phyloP scores from a whole-genome alignment of 2,888 invertebrate species.

The Phanerotoma sp. region DNA sequence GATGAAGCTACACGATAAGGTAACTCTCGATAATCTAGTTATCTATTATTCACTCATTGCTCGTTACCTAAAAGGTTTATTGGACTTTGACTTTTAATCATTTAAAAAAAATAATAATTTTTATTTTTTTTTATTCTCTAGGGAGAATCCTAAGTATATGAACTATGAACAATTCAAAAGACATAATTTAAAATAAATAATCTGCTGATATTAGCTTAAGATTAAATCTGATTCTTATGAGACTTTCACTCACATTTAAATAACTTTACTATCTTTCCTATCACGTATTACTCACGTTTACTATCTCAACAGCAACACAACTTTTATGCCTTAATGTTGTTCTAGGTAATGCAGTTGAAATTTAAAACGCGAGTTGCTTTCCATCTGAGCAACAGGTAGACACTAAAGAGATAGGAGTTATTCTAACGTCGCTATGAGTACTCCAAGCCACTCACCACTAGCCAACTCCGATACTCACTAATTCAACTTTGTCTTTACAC shows the following conservation, averaged over 20 bases:
- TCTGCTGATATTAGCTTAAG: neutral
- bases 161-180: neutral
- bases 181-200: slow-evolving; percentile 1
- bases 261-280: slow-evolving; percentile 3
- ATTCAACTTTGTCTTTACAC: neutral
- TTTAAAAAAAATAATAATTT: no score
- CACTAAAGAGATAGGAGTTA: slow-evolving; percentile 13
- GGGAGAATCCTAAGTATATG: no score
- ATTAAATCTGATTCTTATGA: slow-evolving; percentile 3
- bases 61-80: no score
- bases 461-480: neutral
- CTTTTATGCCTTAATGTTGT: neutral
- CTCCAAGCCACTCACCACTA: neutral
- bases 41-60: no score
- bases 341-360: neutral
- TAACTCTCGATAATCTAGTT: no score
- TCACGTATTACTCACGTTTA: neutral
- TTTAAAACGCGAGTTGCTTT: slow-evolving; percentile 11
- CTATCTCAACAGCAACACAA: neutral
- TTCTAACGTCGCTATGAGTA: neutral
- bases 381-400: slow-evolving; percentile 23
- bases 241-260: slow-evolving; percentile 18
- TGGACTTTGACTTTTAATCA: no score
- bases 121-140: no score
- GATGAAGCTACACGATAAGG: no score